Percentiles rank a stretch among this genome's conserved stretches.
Conservation (phyloP, 2,888 invertebrate genomes). For the Meandrusa payeni region DNA sequence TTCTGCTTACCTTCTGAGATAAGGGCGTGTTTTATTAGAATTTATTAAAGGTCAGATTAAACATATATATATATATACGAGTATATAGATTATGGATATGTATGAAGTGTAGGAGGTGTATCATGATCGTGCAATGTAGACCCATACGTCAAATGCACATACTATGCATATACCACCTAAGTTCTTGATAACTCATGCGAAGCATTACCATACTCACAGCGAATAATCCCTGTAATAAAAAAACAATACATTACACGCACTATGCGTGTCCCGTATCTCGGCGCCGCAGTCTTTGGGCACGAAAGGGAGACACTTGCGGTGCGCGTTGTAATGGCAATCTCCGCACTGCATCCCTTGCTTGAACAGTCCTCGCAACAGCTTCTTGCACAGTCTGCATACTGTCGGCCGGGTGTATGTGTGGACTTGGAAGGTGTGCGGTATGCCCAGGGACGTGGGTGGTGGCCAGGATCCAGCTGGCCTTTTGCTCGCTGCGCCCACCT, state of each 20-base stretch:
- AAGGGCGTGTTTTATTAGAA: too few species aligned
- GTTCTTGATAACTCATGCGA: too few species aligned
- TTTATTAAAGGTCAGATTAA: too few species aligned
- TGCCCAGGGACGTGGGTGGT: slow-evolving; percentile 48
- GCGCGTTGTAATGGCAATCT: slow-evolving; percentile 98
- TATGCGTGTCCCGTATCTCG: slow-evolving; percentile 82
- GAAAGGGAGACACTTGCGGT: slow-evolving; percentile 95
- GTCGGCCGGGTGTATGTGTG: slow-evolving; percentile 98
- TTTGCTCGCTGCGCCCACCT: slow-evolving; percentile 36
- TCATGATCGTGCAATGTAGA: too few species aligned
- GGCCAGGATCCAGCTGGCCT: slow-evolving; percentile 37
- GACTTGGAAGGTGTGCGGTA: slow-evolving; percentile 97
- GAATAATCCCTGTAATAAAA: slow-evolving; percentile 1
- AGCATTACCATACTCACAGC: background rate
- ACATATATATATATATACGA: too few species aligned
- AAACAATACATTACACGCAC: slow-evolving; percentile 36
- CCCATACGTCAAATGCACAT: too few species aligned
- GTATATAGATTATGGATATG: too few species aligned
- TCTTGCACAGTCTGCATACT: slow-evolving; percentile 97
- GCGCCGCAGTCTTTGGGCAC: slow-evolving; percentile 95
- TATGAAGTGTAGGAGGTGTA: too few species aligned
- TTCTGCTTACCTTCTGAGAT: too few species aligned
- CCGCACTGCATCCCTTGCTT: slow-evolving; percentile 98
- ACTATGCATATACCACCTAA: too few species aligned
- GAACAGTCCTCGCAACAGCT: slow-evolving; percentile 95